Percentiles rank a stretch among this genome's conserved stretches.
Evolutionary conservation across 2,797 vertebrate species (phyloP).

Genomic region (Diglossa cyanea): DNA sequence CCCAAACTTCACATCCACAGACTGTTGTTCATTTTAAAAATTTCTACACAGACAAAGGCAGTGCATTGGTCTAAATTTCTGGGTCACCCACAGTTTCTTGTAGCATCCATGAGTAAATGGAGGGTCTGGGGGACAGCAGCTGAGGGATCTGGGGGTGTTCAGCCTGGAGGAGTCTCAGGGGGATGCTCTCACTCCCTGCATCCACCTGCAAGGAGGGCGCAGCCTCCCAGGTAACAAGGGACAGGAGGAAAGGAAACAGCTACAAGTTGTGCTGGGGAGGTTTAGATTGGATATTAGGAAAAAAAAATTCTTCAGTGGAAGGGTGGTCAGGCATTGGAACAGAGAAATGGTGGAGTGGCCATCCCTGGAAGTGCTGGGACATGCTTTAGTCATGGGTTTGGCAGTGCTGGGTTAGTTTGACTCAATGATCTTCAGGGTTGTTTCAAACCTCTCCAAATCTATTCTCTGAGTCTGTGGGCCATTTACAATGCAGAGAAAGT

Average conservation of each 20-base stretch:
- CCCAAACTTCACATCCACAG: background rate
- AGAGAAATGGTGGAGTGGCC: background rate
- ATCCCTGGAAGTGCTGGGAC: background rate
- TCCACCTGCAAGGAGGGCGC: background rate
- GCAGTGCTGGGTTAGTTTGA: background rate
- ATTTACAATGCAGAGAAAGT: background rate
- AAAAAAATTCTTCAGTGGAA: background rate
- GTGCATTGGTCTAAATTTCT: background rate
- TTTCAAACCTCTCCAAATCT: background rate
- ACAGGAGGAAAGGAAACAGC: accelerated
- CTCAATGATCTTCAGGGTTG: accelerated
- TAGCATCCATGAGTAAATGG: background rate
- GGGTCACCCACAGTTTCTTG: background rate
- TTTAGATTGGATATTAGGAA: background rate
- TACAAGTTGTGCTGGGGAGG: too few species aligned
- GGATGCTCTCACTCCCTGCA: background rate
- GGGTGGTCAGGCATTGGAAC: background rate
- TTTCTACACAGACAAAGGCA: background rate
- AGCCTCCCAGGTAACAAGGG: background rate
- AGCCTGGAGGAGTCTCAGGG: background rate
- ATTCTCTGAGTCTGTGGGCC: background rate
- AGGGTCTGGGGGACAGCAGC: background rate
- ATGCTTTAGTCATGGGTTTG: background rate
- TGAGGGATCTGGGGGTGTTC: background rate
- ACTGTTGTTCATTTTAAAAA: background rate